Percentiles rank a stretch among this genome's conserved stretches.
Evolutionary conservation across 2,888 invertebrate genomes (phyloP).

Genomic region (Litoditis marina): DNA sequence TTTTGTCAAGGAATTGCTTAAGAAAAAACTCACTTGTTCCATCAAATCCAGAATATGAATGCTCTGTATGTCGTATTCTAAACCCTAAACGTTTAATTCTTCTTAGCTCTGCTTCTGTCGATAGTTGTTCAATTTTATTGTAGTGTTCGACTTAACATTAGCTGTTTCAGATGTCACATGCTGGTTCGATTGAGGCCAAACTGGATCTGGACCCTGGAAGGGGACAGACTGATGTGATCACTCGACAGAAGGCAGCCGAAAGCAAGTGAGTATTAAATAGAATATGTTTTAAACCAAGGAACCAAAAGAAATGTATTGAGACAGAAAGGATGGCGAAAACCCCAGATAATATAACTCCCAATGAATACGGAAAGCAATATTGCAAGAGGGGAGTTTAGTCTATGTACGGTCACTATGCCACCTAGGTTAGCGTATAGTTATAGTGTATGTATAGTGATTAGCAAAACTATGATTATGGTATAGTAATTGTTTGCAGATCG

Average conservation of each 20-base stretch:
- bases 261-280: constrained; percentile 38
- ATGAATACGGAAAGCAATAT: too few relatives aligned
- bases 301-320: too few relatives aligned
- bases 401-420: background rate
- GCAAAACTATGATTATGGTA: background rate
- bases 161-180: constrained; percentile 38
- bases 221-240: constrained; percentile 79
- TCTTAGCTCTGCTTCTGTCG: too few relatives aligned
- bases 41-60: too few relatives aligned
- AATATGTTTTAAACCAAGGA: too few relatives aligned
- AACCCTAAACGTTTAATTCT: too few relatives aligned
- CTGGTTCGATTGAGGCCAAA: constrained; percentile 79
- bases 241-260: constrained; percentile 74
- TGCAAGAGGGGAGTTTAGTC: background rate
- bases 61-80: too few relatives aligned
- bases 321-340: too few relatives aligned
- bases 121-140: background rate
- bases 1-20: background rate
- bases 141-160: too few relatives aligned
- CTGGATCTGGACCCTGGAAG: constrained; percentile 84
- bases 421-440: background rate
- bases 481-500: constrained; percentile 69
- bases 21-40: too few relatives aligned
- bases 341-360: too few relatives aligned
- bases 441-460: background rate